Evolutionary conservation across 2,888 invertebrate genomes (phyloP).

Genomic region (Parnassius apollo): DNA sequence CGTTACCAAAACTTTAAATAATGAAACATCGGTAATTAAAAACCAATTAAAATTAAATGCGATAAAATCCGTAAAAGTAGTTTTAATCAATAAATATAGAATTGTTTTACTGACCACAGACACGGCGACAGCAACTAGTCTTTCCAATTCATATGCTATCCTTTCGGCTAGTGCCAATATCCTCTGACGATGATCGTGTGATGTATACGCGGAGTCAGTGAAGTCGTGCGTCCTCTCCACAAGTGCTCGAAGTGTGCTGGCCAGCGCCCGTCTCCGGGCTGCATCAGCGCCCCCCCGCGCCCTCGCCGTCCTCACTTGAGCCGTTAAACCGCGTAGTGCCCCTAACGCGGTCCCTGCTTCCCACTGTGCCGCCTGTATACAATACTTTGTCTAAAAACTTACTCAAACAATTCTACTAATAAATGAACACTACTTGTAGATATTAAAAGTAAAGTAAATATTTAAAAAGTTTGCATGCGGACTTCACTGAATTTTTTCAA

Average conservation of each 20-base stretch:
- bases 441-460: conserved; percentile 14
- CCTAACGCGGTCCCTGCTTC: conserved; percentile 87
- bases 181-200: conserved; percentile 97
- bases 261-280: conserved; percentile 87
- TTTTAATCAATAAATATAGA: not conserved
- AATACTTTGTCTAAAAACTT: conserved; percentile 15
- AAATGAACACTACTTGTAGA: conserved; percentile 9
- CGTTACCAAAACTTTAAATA: too few species aligned
- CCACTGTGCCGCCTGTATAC: conserved; percentile 70
- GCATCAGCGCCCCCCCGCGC: conserved; percentile 85
- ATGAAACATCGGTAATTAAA: too few species aligned
- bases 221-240: conserved; percentile 98
- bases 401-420: not conserved
- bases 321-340: conserved; percentile 91
- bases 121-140: conserved; percentile 91
- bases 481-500: not conserved
- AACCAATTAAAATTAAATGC: too few species aligned
- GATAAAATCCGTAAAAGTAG: too few species aligned
- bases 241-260: conserved; percentile 92
- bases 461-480: conserved; percentile 23
- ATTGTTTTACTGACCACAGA: conserved; percentile 83
- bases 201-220: conserved; percentile 99
- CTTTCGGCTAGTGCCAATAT: conserved; percentile 94
- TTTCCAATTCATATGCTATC: conserved; percentile 94
- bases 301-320: conserved; percentile 91